Evolutionary conservation across 2,113 vertebrate genomes (phyloP).

Genomic region (Anas platyrhynchos): DNA sequence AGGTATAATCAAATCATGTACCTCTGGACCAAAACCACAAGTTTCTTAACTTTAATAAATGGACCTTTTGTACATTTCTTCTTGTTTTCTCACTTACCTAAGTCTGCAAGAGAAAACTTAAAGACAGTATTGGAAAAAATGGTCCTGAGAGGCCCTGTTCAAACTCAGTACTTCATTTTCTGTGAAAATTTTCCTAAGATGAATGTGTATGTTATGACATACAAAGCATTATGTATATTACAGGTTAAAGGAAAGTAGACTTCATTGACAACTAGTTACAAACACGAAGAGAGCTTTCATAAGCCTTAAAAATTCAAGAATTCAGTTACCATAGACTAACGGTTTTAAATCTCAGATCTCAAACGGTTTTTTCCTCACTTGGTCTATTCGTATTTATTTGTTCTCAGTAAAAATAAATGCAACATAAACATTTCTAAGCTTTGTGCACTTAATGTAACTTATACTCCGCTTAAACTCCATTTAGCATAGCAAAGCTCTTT

Average conservation of each 20-base stretch:
- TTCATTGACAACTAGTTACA: not conserved
- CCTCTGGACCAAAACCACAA: not conserved
- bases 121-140: not conserved
- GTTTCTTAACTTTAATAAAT: not conserved
- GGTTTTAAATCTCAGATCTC: not conserved
- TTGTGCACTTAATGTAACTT: not conserved
- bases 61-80: not conserved
- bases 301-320: not conserved
- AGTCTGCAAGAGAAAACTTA: not conserved
- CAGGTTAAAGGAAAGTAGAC: not conserved
- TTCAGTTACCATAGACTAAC: not conserved
- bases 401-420: not conserved
- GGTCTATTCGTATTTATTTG: rapidly evolving
- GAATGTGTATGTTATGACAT: not conserved
- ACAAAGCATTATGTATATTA: not conserved
- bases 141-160: not conserved
- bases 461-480: not conserved
- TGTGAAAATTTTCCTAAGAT: not conserved
- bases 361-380: not conserved
- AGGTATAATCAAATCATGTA: not conserved
- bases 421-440: not conserved
- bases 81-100: not conserved
- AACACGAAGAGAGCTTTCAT: not conserved
- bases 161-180: not conserved
- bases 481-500: not conserved